These are phyloP conservation scores for Urocitellus parryii DNA, from an alignment of 2,113 vertebrate genomes.

Conservation along the genomic window DNA sequence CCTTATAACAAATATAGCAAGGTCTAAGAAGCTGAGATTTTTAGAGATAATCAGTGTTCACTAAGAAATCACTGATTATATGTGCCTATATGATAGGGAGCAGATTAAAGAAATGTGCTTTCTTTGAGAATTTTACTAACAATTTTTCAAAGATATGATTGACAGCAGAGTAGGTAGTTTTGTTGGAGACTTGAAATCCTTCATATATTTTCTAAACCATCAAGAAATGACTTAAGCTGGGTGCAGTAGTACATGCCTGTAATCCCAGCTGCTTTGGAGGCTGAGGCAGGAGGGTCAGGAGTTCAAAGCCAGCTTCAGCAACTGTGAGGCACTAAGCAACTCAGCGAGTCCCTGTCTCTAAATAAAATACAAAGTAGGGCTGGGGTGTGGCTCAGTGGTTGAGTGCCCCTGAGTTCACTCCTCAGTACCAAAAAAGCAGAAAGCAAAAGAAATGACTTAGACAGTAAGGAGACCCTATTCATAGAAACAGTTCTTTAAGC, in stretches of 20 bases:
- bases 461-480: not conserved
- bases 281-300: no score
- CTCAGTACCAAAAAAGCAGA: no score
- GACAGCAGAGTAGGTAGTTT: not conserved
- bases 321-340: no score
- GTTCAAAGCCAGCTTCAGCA: no score
- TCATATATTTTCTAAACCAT: not conserved
- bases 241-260: no score
- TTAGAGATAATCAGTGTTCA: not conserved
- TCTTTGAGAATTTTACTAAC: not conserved
- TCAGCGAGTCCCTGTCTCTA: no score
- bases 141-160: not conserved
- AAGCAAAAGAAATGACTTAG: not conserved
- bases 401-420: no score
- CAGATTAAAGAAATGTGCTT: not conserved
- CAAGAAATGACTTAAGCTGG: not conserved
- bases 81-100: not conserved
- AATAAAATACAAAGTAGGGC: no score
- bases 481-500: not conserved
- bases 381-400: no score
- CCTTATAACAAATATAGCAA: conserved; percentile 7
- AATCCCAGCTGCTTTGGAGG: no score
- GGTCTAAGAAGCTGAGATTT: not conserved
- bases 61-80: not conserved
- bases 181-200: not conserved